Conservation (phyloP, 1,140 invertebrate genomes). For the Oscheius sp. region DNA sequence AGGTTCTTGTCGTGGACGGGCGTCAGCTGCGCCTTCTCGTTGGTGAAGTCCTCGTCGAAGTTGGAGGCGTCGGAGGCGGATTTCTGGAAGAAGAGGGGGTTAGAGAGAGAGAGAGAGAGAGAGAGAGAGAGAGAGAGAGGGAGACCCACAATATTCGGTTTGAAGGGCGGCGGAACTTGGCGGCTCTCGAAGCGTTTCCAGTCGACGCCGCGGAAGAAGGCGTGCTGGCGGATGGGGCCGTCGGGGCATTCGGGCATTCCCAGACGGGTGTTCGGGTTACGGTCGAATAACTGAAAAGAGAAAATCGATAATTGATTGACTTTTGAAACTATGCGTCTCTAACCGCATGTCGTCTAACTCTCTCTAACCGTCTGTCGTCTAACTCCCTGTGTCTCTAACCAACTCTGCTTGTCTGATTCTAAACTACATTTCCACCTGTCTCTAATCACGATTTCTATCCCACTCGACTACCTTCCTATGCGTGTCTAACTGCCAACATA, state of each 20-base stretch:
- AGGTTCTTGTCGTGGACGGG: constrained; percentile 85
- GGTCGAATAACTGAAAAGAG: constrained; percentile 95
- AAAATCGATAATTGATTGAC: no score
- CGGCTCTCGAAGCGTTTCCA: constrained; percentile 88
- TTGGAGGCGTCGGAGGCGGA: constrained; percentile 93
- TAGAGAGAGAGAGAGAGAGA: no score
- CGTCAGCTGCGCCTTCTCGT: constrained; percentile 91
- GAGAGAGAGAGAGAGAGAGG: no score
- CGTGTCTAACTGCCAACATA: no score
- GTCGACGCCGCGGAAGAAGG: constrained; percentile 94
- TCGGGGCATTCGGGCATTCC: constrained; percentile 79
- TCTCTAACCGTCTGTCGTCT: no score
- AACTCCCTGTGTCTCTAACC: no score
- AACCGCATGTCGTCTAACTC: no score
- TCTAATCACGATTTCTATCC: no score
- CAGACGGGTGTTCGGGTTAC: constrained; percentile 87
- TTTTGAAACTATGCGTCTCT: no score
- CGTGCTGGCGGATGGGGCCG: constrained; percentile 81
- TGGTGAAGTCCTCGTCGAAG: constrained; percentile 98
- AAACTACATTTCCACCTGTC: no score
- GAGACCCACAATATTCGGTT: constrained; percentile 88
- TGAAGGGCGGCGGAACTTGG: constrained; percentile 91
- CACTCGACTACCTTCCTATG: no score
- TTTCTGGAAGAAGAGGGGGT: constrained; percentile 73
- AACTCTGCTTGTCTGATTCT: no score